Evolutionary conservation across 2,113 vertebrate species (phyloP).

Genomic region (Canis aureus): DNA sequence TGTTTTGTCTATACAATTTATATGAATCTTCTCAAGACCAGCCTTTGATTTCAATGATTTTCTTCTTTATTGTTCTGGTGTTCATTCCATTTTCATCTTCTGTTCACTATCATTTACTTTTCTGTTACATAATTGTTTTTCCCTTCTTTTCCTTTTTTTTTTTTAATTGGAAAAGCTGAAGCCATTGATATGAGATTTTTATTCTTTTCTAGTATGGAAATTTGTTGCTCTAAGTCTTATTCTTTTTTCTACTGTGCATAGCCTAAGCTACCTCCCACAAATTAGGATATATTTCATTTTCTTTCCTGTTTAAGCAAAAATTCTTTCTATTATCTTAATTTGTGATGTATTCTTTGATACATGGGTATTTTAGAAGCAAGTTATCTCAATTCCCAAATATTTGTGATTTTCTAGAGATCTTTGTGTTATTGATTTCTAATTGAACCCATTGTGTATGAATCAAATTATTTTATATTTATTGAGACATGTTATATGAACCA

Average conservation of each 20-base stretch:
- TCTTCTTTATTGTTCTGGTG: background rate
- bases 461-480: background rate
- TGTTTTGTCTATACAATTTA: background rate
- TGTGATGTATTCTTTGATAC: background rate
- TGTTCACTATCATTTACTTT: background rate
- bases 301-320: background rate
- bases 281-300: background rate
- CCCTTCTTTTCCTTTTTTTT: background rate
- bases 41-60: background rate
- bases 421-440: background rate
- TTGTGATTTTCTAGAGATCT: background rate
- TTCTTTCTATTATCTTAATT: background rate
- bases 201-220: background rate
- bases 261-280: background rate
- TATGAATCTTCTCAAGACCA: background rate
- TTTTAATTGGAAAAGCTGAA: background rate
- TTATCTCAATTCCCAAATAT: background rate
- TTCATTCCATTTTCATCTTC: background rate
- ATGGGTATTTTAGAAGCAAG: background rate
- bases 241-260: fast-evolving
- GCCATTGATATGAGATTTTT: background rate
- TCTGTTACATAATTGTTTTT: background rate
- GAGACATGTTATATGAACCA: background rate
- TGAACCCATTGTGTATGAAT: background rate
- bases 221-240: background rate